These are phyloP conservation scores for Macaria liturata DNA, from an alignment of 2,888 invertebrate species.

Conservation along the genomic window DNA sequence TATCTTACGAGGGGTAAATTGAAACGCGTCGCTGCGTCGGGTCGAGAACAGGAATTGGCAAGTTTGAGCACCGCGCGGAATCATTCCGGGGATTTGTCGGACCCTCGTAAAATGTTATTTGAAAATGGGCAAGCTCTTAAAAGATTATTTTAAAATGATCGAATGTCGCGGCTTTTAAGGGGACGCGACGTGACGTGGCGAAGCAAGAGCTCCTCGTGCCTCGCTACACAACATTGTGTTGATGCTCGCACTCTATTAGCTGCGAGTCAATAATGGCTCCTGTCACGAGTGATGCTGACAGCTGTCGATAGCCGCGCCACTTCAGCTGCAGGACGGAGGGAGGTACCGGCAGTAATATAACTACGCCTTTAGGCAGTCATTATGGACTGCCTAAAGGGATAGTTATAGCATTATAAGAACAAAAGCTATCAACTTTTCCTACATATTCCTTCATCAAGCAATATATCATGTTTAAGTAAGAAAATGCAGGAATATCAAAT, in stretches of 20 bases:
- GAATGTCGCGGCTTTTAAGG: constrained; percentile 52
- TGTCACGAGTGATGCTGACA: constrained; percentile 34
- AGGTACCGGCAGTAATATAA: background rate
- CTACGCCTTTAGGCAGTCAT: constrained; percentile 2
- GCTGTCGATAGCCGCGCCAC: constrained; percentile 33
- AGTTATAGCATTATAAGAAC: too few species aligned
- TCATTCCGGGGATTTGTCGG: constrained; percentile 63
- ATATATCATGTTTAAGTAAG: too few species aligned
- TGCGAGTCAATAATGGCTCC: constrained; percentile 40
- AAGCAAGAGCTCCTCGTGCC: background rate
- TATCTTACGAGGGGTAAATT: constrained; percentile 66
- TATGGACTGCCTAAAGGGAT: too few species aligned
- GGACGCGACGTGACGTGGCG: constrained; percentile 20
- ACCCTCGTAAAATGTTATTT: constrained; percentile 68
- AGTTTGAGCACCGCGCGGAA: constrained; percentile 55
- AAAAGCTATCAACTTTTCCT: too few species aligned
- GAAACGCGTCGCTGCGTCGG: constrained; percentile 52
- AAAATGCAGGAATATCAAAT: too few species aligned
- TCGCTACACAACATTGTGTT: constrained; percentile 40
- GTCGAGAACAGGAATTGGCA: constrained; percentile 56
- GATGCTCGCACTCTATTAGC: constrained; percentile 44
- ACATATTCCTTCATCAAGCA: too few species aligned
- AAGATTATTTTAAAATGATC: constrained; percentile 58
- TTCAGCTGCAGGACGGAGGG: constrained; percentile 15
- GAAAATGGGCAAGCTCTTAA: constrained; percentile 48